Base-by-base conservation (phyloP, 2,888 invertebrate species). In the Embidobia sp. region DNA sequence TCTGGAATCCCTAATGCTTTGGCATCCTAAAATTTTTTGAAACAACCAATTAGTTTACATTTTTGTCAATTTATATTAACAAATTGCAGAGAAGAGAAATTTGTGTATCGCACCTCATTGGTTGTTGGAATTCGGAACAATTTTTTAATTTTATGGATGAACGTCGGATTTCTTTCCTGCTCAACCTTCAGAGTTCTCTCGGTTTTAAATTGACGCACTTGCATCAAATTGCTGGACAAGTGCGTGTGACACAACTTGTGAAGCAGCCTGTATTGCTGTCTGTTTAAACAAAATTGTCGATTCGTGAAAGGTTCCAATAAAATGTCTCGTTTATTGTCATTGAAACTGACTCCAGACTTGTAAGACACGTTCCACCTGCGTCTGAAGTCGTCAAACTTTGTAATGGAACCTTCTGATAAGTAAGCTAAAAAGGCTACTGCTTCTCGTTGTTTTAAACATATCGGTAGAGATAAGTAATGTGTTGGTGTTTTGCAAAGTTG, bases 171-270 rank as follows among this genome's bases (percentile, higher is more conserved):
- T 81, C 95, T 90, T 80, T 93, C 92, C 49, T 92, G 86, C 82
- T 96, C 96, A 0, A 94, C 93, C 79, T 93, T 92, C 19, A 94
- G 91, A 76, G 92, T 93, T 55, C 96, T 91, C 80, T 95, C 94
- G 0, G 96, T 96, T 90, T 96, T 96, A 88, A 97, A 97, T 29
- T 93, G 93, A 53, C 96, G 92, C 11, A 93, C 91, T 87, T 94
- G 94, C 13, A 93, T 86, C 82, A 90, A 90, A 22, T 80, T 70
- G 26, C 72, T 67, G 42, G 16, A 81, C 35, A 29, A 79, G 82
- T 22, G 79, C 44, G 67, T 69, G 5, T 67, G 61, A 27, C 74
- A 80, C 46, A 82, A 61, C 40, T 78, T 81, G 66, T 81, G 82
- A 13, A 81, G 64, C 48, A 82, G 70, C 75, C 70, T 83, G 19